Conservation (phyloP, 1,140 invertebrate species). For the Helicorthomorpha holstii region DNA sequence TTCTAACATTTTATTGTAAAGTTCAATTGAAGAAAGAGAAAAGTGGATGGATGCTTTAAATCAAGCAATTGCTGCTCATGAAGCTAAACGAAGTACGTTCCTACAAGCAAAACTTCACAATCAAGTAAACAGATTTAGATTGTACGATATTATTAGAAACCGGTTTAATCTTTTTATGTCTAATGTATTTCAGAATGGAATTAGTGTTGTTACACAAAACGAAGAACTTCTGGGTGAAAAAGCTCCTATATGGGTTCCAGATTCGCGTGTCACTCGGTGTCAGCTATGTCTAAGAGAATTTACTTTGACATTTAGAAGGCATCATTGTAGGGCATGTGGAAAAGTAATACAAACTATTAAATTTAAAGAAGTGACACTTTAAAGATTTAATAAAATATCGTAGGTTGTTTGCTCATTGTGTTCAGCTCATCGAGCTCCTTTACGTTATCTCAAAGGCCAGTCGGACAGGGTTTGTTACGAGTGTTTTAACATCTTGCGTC, state of each 20-base stretch:
- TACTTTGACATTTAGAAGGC: conserved; percentile 50
- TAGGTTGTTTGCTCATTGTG: conserved; percentile 51
- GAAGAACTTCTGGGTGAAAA: conserved; percentile 12
- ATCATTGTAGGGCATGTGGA: conserved; percentile 58
- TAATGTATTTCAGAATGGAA: background rate
- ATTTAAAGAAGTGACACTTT: too few relatives aligned
- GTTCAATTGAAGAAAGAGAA: conserved; percentile 37
- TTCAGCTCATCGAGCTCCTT: conserved; percentile 45
- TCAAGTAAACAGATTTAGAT: background rate
- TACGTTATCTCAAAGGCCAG: conserved; percentile 42
- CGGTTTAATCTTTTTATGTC: background rate
- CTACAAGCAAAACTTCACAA: background rate
- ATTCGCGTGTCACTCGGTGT: conserved; percentile 49
- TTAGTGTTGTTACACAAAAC: background rate
- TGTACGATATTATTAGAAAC: background rate
- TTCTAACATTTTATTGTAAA: conserved; percentile 13
- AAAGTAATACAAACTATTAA: too few relatives aligned
- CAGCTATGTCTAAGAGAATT: conserved; percentile 53
- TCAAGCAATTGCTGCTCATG: conserved; percentile 42
- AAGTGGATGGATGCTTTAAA: conserved; percentile 46
- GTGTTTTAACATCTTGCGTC: conserved; percentile 33
- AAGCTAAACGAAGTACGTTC: conserved; percentile 33
- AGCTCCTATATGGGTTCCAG: conserved; percentile 48
- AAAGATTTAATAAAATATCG: conserved; percentile 28
- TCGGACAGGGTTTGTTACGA: conserved; percentile 38